phyloP scores from a whole-genome alignment of 1,140 invertebrate genomes.

The Habropoda laboriosa region DNA sequence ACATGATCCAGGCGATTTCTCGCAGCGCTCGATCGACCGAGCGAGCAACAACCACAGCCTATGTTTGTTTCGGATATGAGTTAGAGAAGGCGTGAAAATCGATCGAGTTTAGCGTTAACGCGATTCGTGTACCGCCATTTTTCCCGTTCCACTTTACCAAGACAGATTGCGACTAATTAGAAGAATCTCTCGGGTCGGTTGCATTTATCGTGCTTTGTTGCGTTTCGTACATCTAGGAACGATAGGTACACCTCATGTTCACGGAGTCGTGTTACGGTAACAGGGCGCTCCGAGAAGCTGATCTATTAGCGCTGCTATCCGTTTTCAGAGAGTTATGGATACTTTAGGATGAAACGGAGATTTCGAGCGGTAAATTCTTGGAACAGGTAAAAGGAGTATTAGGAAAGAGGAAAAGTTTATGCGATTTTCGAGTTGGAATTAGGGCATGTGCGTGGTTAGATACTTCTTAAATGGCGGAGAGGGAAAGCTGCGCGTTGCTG shows the following conservation, averaged over 20 bases:
- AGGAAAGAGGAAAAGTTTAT: no score
- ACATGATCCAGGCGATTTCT: constrained; percentile 17
- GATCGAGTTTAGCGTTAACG: constrained; percentile 31
- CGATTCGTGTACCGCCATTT: constrained; percentile 31
- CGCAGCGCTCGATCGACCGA: neutral
- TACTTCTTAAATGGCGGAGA: no score
- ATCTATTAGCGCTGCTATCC: neutral
- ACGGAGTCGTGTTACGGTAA: constrained; percentile 32
- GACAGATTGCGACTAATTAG: constrained; percentile 41
- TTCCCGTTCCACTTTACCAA: constrained; percentile 25
- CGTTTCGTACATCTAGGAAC: constrained; percentile 3
- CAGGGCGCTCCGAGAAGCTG: neutral
- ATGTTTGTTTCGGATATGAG: constrained; percentile 26
- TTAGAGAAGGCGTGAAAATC: constrained; percentile 34
- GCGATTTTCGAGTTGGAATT: no score
- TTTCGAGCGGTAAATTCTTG: neutral
- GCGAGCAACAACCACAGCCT: neutral
- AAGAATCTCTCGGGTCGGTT: constrained; percentile 1
- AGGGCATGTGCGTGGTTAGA: no score
- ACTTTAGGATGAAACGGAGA: neutral
- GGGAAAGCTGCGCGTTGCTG: no score
- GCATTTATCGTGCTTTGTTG: constrained; percentile 1
- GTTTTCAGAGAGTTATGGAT: constrained; percentile 1
- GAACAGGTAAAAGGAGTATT: no score
- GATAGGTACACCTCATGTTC: neutral